Evolutionary conservation across 1,140 invertebrate genomes (phyloP), one percentile per base, ranked within the genome.

Genomic region (Marisa cornuarietis): DNA sequence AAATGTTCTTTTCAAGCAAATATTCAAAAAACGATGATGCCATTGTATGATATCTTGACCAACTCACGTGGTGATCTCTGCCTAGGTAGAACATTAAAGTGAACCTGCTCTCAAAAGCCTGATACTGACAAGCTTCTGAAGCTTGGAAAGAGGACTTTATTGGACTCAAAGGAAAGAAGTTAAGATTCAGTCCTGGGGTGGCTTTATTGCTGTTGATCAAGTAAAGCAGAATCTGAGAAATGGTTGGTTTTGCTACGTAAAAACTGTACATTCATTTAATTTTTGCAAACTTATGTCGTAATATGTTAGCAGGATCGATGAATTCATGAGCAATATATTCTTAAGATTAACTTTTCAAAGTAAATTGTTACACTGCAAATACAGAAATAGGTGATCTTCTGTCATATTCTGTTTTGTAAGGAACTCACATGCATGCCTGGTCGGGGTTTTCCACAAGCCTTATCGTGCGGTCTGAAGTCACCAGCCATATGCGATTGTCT

Each of bases 361-460:
- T 62, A 20, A 42, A 58, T 6, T 61, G 22, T 51, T 51, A 77
- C 11, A 62, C 22, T 73, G 18, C 20, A 31, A 51, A n/a, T n/a
- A n/a, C n/a, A n/a, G n/a, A n/a, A n/a, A n/a, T n/a, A n/a, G n/a
- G n/a, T n/a, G n/a, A n/a, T n/a, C n/a, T n/a, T n/a, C n/a, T n/a
- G n/a, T n/a, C n/a, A n/a, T n/a, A n/a, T n/a, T n/a, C n/a, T n/a
- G n/a, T n/a, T n/a, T n/a, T n/a, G n/a, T 42, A 42, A 61, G 5
- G 20, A 75, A 80, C 83, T 81, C 82, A 85, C 83, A 51, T 76
- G 79, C 84, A 84, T 18, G 76, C 76, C n/a, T 26, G 11, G 22
- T 83, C 81, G 8, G 79, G 79, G 69, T 68, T 62, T 18, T 75
- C 54, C 13, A 85, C 77, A 24, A 63, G 49, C 18, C 79, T 69